A percentile compares a stretch with the other conserved stretches of the same genome.
Conservation (phyloP, 2,888 invertebrate species). For the Diploptera punctata region DNA sequence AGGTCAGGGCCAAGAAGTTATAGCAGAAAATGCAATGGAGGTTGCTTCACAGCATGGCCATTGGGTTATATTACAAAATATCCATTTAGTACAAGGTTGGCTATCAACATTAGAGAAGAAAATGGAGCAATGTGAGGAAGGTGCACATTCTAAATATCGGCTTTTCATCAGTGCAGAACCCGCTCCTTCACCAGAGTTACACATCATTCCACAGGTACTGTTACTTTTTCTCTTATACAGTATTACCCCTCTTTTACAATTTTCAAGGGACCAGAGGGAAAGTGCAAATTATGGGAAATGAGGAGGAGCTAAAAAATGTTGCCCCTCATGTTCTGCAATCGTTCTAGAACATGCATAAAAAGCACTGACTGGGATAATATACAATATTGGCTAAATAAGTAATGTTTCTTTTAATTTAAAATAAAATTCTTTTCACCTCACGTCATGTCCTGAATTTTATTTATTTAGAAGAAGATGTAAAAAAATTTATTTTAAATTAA, state of each 20-base stretch:
- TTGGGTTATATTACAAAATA: constrained; percentile 94
- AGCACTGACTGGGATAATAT: too few species aligned
- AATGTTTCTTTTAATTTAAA: too few species aligned
- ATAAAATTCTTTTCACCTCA: too few species aligned
- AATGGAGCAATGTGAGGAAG: constrained; percentile 80
- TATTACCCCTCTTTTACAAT: too few species aligned
- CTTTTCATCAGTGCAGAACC: constrained; percentile 91
- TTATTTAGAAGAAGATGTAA: neutral
- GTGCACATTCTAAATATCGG: constrained; percentile 68
- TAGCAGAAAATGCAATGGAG: constrained; percentile 88
- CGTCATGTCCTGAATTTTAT: too few species aligned
- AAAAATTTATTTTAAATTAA: neutral
- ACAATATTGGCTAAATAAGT: too few species aligned
- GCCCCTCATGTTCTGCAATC: too few species aligned
- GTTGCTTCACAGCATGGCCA: constrained; percentile 77
- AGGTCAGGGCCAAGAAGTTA: constrained; percentile 93
- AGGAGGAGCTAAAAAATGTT: too few species aligned
- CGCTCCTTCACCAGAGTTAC: constrained; percentile 67
- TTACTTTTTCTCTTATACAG: too few species aligned
- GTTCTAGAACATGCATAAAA: too few species aligned
- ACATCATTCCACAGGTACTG: constrained; percentile 62
- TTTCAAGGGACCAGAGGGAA: too few species aligned
- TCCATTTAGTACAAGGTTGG: constrained; percentile 92
- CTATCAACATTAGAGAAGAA: constrained; percentile 87
- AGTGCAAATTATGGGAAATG: too few species aligned